Evolutionary conservation across 2,888 invertebrate genomes (phyloP).

Genomic region (Napeogenes inachia): DNA sequence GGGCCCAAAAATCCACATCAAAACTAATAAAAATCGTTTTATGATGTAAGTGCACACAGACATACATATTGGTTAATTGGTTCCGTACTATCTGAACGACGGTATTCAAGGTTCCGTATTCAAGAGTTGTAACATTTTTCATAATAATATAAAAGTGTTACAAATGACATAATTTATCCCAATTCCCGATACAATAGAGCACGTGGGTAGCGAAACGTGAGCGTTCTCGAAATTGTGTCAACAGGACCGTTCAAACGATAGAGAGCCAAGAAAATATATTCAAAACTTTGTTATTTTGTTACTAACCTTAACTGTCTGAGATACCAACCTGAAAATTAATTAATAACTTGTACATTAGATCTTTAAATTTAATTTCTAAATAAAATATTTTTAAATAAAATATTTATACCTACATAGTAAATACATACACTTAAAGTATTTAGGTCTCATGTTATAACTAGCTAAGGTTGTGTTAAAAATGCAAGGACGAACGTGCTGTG

Average conservation of each 20-base stretch:
- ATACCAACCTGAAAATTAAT: no score
- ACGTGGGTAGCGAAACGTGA: conserved; percentile 28
- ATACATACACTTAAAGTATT: not conserved
- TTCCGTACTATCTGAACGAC: no score
- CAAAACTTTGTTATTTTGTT: no score
- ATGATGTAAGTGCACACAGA: conserved; percentile 8
- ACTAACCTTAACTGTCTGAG: no score
- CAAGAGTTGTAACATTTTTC: conserved; percentile 5
- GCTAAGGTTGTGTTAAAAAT: conserved; percentile 7
- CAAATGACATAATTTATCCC: conserved; percentile 31
- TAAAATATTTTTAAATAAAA: not conserved
- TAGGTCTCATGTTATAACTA: conserved; percentile 16
- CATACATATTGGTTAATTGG: conserved; percentile 1
- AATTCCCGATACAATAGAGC: conserved; percentile 26
- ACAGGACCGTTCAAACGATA: conserved; percentile 10
- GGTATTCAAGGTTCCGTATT: not conserved
- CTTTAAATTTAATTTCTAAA: conserved; percentile 15
- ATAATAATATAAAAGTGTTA: conserved; percentile 22
- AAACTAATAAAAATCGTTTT: no score
- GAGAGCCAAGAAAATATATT: conserved; percentile 1
- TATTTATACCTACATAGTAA: not conserved
- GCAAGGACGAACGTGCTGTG: conserved; percentile 21
- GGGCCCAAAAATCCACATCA: no score
- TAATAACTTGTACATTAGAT: not conserved
- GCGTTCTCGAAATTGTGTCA: conserved; percentile 25